A percentile compares a stretch with the other conserved stretches of the same genome.
Conservation (phyloP, 2,113 vertebrate species). For the Paradoxurus hermaphroditus region DNA sequence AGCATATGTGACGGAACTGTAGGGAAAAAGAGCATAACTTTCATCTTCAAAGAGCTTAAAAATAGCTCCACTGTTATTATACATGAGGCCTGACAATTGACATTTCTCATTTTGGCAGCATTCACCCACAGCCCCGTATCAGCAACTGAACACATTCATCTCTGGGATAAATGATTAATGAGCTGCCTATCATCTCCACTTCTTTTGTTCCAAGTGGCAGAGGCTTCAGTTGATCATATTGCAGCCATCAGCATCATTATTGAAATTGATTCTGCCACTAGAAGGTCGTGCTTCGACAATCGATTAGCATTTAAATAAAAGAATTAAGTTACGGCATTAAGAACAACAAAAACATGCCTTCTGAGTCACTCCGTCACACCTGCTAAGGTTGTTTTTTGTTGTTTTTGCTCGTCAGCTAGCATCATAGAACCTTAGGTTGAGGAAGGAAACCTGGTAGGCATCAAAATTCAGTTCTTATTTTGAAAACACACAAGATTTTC, state of each 20-base stretch:
- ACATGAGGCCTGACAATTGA: conserved; percentile 55
- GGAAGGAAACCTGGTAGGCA: background rate
- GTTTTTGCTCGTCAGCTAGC: background rate
- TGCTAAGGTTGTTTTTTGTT: background rate
- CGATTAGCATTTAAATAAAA: conserved; percentile 48
- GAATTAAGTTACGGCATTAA: conserved; percentile 33
- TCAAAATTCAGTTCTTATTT: background rate
- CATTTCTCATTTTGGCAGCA: conserved; percentile 63
- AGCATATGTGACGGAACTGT: conserved; percentile 9
- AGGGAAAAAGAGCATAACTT: conserved; percentile 36
- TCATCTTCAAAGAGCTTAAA: conserved; percentile 67
- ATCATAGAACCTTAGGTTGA: background rate
- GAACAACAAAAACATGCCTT: background rate
- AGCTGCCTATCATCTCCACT: conserved; percentile 44
- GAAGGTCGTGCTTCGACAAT: background rate
- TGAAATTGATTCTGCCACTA: conserved; percentile 43
- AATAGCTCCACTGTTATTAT: conserved; percentile 49
- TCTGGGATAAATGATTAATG: conserved; percentile 57
- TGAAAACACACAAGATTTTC: background rate
- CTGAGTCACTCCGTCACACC: background rate
- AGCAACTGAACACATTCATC: conserved; percentile 52
- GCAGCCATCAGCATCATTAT: conserved; percentile 28
- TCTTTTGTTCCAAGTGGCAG: background rate
- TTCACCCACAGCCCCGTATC: conserved; percentile 45
- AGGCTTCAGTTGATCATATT: conserved; percentile 32